Percentiles rank a stretch among this genome's conserved stretches.
phyloP scores from a whole-genome alignment of 1,140 invertebrate species.

The Colletes gigas region DNA sequence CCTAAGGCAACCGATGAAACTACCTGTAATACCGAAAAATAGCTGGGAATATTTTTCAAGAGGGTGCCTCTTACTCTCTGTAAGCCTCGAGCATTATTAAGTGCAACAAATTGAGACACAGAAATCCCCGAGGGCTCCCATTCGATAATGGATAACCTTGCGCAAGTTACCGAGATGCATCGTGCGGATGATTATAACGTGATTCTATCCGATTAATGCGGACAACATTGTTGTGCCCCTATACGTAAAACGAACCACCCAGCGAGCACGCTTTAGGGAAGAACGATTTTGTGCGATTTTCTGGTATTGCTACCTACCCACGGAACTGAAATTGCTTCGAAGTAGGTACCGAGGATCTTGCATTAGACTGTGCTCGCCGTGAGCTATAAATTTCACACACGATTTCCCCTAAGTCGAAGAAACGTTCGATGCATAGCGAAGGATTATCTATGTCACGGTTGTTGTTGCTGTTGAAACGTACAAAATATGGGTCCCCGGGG shows the following conservation, averaged over 20 bases:
- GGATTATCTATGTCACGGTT: not conserved
- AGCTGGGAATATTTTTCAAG: not conserved
- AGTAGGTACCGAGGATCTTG: constrained; percentile 4
- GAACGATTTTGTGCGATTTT: constrained; percentile 29
- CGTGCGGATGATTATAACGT: constrained; percentile 11
- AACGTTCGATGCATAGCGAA: not conserved
- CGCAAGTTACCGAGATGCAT: not conserved
- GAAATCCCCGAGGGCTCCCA: not conserved
- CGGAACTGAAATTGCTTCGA: constrained; percentile 15
- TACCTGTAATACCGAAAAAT: no score
- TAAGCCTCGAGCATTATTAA: not conserved
- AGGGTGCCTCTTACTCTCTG: not conserved
- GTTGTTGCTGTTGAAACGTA: not conserved
- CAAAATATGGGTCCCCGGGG: no score
- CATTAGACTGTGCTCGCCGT: constrained; percentile 16
- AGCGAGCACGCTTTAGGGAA: constrained; percentile 32
- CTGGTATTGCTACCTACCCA: constrained; percentile 14
- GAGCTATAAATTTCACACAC: constrained; percentile 32
- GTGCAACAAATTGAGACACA: not conserved
- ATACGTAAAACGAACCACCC: not conserved
- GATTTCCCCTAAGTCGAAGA: constrained; percentile 15
- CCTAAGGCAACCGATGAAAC: no score
- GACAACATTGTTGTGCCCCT: not conserved
- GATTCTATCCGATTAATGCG: constrained; percentile 7
- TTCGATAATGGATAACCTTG: not conserved